Percentiles rank a stretch among this genome's conserved stretches.
Evolutionary conservation across 2,113 vertebrate genomes (phyloP).

Genomic region (Callorhinus ursinus): DNA sequence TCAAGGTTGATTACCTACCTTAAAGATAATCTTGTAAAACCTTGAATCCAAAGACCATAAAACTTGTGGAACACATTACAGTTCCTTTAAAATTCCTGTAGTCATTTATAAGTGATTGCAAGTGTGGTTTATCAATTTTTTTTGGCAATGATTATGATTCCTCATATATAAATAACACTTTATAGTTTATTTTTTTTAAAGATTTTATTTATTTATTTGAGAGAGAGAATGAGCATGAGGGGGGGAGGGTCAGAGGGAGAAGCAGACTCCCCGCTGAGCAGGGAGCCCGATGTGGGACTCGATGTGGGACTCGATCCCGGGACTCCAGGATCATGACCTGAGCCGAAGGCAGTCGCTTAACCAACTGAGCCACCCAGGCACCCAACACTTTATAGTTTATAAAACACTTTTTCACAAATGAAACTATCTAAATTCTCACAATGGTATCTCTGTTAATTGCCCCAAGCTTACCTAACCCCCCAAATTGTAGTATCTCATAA

Average conservation of each 20-base stretch:
- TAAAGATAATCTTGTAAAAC: neutral
- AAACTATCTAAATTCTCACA: neutral
- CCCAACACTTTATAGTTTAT: neutral
- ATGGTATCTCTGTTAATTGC: neutral
- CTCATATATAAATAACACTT: neutral
- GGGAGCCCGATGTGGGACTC: too few species aligned
- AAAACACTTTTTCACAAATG: neutral
- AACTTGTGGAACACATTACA: neutral
- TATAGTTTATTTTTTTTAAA: neutral
- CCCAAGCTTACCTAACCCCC: neutral
- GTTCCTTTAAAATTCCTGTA: neutral
- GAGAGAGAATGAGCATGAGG: too few species aligned
- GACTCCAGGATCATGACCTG: too few species aligned
- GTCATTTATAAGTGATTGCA: conserved; percentile 5
- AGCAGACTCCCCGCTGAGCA: too few species aligned
- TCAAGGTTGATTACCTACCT: neutral
- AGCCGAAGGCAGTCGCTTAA: too few species aligned
- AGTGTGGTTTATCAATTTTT: neutral
- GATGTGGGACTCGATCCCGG: too few species aligned
- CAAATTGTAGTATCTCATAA: conserved; percentile 10
- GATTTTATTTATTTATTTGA: too few species aligned
- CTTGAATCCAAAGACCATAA: neutral
- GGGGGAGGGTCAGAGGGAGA: too few species aligned
- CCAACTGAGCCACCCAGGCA: too few species aligned
- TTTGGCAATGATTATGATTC: neutral